These are phyloP conservation scores for Pseudomyrmex concolor DNA, from an alignment of 1,140 invertebrate genomes.

Conservation along the genomic window DNA sequence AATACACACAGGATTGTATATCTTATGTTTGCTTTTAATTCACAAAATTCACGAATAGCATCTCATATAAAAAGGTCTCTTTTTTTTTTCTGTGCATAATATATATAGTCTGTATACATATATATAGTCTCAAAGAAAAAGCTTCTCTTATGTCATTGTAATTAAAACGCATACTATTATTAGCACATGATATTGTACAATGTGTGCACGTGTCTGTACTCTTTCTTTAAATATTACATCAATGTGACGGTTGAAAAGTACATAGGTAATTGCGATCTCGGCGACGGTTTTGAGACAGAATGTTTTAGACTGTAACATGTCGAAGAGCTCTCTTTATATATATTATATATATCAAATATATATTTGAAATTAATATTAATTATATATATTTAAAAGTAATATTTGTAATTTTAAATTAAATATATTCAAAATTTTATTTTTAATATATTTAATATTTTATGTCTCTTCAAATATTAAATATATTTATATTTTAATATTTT, in stretches of 20 bases:
- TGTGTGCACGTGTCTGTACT: slow-evolving; percentile 70
- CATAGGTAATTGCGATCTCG: slow-evolving; percentile 27
- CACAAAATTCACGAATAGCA: slow-evolving; percentile 76
- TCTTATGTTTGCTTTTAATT: slow-evolving; percentile 72
- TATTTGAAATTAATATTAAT: slow-evolving; percentile 1
- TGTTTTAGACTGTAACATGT: slow-evolving; percentile 65
- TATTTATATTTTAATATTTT: no score
- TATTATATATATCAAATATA: slow-evolving; percentile 27
- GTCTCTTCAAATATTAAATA: no score
- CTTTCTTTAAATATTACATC: slow-evolving; percentile 71
- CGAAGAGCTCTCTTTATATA: background rate
- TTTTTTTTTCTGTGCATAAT: slow-evolving; percentile 59
- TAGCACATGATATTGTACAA: slow-evolving; percentile 80
- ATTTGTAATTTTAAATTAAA: no score
- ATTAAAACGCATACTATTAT: slow-evolving; percentile 75
- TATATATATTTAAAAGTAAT: no score
- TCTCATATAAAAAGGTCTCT: slow-evolving; percentile 71
- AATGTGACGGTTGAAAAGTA: slow-evolving; percentile 73
- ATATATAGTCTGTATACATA: slow-evolving; percentile 48
- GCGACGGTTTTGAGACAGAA: slow-evolving; percentile 68
- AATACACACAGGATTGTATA: slow-evolving; percentile 71
- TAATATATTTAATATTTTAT: no score
- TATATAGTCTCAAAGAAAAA: slow-evolving; percentile 71
- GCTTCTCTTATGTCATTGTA: slow-evolving; percentile 70
- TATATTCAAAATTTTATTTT: no score